Evolutionary conservation across 2,113 vertebrate species (phyloP).

Genomic region (Daphoenositta chrysoptera): DNA sequence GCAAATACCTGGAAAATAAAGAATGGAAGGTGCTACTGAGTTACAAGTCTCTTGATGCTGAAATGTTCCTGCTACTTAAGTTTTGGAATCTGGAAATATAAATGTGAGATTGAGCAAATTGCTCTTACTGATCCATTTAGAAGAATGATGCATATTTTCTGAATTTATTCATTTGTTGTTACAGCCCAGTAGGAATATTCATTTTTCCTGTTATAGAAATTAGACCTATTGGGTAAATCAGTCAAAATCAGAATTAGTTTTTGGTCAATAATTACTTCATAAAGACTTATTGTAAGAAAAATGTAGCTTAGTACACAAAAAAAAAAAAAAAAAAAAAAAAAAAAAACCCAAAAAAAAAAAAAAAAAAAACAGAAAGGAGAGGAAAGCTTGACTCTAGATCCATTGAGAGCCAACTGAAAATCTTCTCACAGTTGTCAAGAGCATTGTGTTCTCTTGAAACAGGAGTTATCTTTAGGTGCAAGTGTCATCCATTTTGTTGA

Average conservation of each 20-base stretch:
- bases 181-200: background rate
- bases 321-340: background rate
- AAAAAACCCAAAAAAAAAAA: too few species aligned
- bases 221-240: background rate
- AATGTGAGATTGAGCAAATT: background rate
- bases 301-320: background rate
- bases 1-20: background rate
- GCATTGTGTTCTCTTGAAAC: background rate
- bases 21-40: background rate
- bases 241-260: background rate
- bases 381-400: background rate
- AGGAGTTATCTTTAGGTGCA: background rate
- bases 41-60: background rate
- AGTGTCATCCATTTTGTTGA: background rate
- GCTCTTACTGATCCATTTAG: background rate
- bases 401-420: background rate
- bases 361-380: too few species aligned
- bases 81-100: background rate
- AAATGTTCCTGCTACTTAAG: background rate
- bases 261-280: background rate
- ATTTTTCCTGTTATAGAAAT: background rate
- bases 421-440: background rate
- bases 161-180: background rate
- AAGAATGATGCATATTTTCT: background rate
- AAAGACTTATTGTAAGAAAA: background rate